These are phyloP conservation scores for Dimorphilus gyrociliatus DNA, from an alignment of 2,888 invertebrate genomes.

Conservation along the genomic window DNA sequence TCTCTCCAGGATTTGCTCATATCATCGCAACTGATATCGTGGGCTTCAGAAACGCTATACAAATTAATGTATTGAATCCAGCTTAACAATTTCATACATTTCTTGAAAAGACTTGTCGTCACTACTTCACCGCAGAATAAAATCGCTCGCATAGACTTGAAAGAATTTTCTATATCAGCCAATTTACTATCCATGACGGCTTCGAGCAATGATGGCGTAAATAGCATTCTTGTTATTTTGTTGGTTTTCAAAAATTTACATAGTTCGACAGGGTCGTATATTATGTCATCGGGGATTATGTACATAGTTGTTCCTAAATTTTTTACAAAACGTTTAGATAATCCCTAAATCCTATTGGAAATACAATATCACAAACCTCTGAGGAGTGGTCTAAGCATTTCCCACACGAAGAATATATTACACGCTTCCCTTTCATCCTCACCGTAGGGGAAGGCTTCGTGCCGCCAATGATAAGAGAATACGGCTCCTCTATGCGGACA, in stretches of 20 bases:
- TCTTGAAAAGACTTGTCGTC: slow-evolving; percentile 29
- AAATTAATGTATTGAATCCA: slow-evolving; percentile 32
- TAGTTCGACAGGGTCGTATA: slow-evolving; percentile 34
- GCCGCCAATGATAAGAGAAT: slow-evolving; percentile 36
- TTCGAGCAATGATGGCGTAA: slow-evolving; percentile 38
- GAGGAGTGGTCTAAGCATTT: slow-evolving; percentile 35
- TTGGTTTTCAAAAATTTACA: slow-evolving; percentile 26
- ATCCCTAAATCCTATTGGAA: background rate
- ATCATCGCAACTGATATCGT: slow-evolving; percentile 33
- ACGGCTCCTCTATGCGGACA: slow-evolving; percentile 38
- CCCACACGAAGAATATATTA: slow-evolving; percentile 40
- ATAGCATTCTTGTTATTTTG: slow-evolving; percentile 35
- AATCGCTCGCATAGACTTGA: slow-evolving; percentile 8
- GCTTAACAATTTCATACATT: slow-evolving; percentile 26
- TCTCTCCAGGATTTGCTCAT: slow-evolving; percentile 22
- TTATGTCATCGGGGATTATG: slow-evolving; percentile 35
- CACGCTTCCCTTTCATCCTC: slow-evolving; percentile 33
- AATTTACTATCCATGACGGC: slow-evolving; percentile 29
- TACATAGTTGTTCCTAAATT: slow-evolving; percentile 28
- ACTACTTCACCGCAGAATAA: slow-evolving; percentile 38
- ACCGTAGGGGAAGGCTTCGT: slow-evolving; percentile 27
- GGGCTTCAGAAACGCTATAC: slow-evolving; percentile 38
- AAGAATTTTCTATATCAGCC: slow-evolving; percentile 5
- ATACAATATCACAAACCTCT: slow-evolving; percentile 23
- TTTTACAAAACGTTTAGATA: background rate